A percentile compares a stretch with the other conserved stretches of the same genome.
phyloP scores from a whole-genome alignment of 2,797 vertebrate species.

The Rhodeus uyekii region DNA sequence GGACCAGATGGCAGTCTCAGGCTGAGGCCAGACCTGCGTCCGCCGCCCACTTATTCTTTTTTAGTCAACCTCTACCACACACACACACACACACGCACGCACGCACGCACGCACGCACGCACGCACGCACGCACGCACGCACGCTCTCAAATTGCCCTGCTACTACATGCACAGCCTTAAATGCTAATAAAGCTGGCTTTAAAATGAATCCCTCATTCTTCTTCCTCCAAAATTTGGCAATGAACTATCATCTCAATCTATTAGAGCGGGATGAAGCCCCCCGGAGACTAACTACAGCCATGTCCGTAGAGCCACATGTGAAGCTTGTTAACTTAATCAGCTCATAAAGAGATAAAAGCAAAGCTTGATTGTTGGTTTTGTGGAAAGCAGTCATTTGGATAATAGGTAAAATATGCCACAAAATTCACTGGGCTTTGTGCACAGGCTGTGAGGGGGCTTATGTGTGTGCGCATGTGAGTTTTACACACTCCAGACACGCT shows the following conservation, averaged over 20 bases:
- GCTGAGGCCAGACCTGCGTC: constrained; percentile 19
- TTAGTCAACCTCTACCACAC: constrained; percentile 26
- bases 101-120: constrained; percentile 22
- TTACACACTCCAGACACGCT: constrained; percentile 68
- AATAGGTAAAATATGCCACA: constrained; percentile 81
- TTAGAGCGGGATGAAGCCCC: constrained; percentile 59
- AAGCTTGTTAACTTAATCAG: constrained; percentile 84
- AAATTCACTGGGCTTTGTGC: constrained; percentile 66
- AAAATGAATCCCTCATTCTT: constrained; percentile 43
- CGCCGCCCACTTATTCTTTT: constrained; percentile 8
- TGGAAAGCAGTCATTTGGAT: constrained; percentile 83
- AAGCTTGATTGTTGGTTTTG: constrained; percentile 80
- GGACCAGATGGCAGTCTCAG: constrained; percentile 50
- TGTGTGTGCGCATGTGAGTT: constrained; percentile 24
- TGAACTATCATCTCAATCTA: constrained; percentile 58
- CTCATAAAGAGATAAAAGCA: constrained; percentile 81
- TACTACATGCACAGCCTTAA: constrained; percentile 30
- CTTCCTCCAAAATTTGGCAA: constrained; percentile 52
- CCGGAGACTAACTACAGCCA: constrained; percentile 57
- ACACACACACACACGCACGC: constrained; percentile 27
- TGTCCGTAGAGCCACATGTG: constrained; percentile 70
- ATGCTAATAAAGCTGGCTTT: constrained; percentile 55
- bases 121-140: constrained; percentile 23
- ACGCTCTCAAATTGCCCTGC: constrained; percentile 16
- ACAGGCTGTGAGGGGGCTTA: constrained; percentile 40